These are phyloP conservation scores for Philhelius pedissequus DNA, from an alignment of 2,888 invertebrate genomes.

Conservation along the genomic window DNA sequence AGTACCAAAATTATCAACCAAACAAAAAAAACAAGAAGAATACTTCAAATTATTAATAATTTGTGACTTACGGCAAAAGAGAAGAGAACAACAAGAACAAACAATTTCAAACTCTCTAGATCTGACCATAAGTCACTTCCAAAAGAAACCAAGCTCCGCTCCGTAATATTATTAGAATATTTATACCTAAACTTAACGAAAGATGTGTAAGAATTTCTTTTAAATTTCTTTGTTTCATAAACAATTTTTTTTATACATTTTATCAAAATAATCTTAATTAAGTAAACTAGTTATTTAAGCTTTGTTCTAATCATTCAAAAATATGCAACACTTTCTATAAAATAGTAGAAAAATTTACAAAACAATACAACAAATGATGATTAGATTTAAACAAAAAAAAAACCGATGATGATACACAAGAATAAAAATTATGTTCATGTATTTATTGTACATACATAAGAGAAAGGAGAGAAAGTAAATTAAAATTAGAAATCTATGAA, in stretches of 20 bases:
- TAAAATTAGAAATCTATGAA: constrained; percentile 3
- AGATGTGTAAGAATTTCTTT: constrained; percentile 39
- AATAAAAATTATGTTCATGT: constrained; percentile 22
- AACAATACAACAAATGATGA: constrained; percentile 6
- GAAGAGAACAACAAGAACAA: background rate
- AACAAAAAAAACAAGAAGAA: background rate
- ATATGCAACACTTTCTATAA: background rate
- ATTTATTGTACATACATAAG: constrained; percentile 25
- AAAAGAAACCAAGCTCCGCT: constrained; percentile 21
- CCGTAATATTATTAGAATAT: constrained; percentile 45
- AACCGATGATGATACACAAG: background rate
- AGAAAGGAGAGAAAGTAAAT: constrained; percentile 33
- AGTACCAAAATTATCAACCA: background rate
- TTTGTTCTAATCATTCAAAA: constrained; percentile 37
- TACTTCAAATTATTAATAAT: background rate
- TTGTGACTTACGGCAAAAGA: constrained; percentile 19
- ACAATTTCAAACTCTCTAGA: constrained; percentile 33
- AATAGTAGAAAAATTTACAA: constrained; percentile 26
- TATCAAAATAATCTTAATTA: constrained; percentile 39
- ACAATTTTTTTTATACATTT: constrained; percentile 49
- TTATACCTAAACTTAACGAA: constrained; percentile 35
- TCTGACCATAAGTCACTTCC: constrained; percentile 25
- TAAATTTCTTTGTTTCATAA: constrained; percentile 53
- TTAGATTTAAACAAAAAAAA: background rate
- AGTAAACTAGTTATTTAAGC: constrained; percentile 54